Evolutionary conservation across 1,140 invertebrate genomes (phyloP).

Genomic region (Drosophila leontia): DNA sequence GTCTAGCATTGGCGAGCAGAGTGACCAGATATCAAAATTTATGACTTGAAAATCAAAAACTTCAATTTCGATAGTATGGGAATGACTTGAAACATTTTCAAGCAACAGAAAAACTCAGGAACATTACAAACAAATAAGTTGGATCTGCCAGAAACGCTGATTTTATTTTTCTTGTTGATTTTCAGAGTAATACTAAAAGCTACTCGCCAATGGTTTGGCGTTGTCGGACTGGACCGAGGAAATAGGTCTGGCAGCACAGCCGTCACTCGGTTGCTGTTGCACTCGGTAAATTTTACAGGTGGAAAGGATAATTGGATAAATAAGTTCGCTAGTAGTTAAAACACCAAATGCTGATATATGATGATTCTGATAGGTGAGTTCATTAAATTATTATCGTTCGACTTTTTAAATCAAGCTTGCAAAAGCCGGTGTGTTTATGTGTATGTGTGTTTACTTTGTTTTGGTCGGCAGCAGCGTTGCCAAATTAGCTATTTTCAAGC

Average conservation of each 20-base stretch:
- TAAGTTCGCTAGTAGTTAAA: neutral
- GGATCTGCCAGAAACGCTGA: neutral
- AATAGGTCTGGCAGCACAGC: neutral
- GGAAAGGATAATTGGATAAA: neutral
- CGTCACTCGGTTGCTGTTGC: no score
- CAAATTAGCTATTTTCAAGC: no score
- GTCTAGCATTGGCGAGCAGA: neutral
- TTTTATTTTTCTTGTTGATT: neutral
- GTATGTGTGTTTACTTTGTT: slow-evolving; percentile 13
- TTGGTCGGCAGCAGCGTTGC: neutral
- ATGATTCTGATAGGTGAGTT: neutral
- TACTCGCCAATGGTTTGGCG: neutral
- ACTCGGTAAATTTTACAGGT: neutral
- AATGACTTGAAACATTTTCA: neutral
- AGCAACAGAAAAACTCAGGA: neutral
- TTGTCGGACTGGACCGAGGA: neutral
- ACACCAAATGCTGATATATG: no score
- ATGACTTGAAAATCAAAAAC: neutral
- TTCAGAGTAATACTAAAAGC: neutral
- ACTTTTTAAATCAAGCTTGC: neutral
- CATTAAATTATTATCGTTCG: neutral
- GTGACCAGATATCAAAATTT: neutral
- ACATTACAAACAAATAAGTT: neutral
- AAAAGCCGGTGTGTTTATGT: slow-evolving; percentile 12
- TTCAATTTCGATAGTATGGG: neutral